Base-by-base conservation (phyloP, 2,113 vertebrate genomes). In the Eulemur macaco region DNA sequence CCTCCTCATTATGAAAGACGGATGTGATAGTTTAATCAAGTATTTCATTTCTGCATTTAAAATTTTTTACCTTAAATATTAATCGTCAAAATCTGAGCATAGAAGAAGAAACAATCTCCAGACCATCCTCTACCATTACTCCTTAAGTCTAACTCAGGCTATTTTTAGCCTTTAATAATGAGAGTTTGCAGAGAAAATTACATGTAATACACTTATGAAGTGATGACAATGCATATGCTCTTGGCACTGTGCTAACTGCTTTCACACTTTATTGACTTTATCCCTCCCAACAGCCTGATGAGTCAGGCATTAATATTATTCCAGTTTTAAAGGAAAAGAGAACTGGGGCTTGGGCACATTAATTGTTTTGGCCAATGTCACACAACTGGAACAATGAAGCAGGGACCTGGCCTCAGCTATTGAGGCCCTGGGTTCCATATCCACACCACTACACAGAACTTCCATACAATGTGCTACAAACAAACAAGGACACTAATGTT, bases 111-210 rank as follows among this genome's bases (percentile, higher is more conserved):
- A 39, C 15, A 37, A 17, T 87, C 18, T 87, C n/a, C 8, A 71
- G 63, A 47, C 11, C 18, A 86, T 66, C 34, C 9, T 29, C 3
- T 39, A 85, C 37, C 29, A 34, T 84, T 74, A 39, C 13, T 17
- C 52, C 8, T 89, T 34, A 92, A 76, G 15, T 71, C 50, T 82
- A 78, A 86, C 10, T 10, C 56, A 17, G 23, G 27, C 11, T 96
- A 93, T 85, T 94, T 95, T 93, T 85, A 77, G 71, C 37, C 73
- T 90, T 94, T 60, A 90, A 3, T 64, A 85, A 77, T 63, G 18
- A 90, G 14, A 45, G 2, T 78, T 92, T 42, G 2, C n/a, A 34
- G n/a, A 90, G 73, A 84, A 89, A 87, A 94, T 23, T 50, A 27
- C 20, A 27, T 6, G 1, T 56, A 17, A 6, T 34, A 14, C 2